phyloP scores from a whole-genome alignment of 2,888 invertebrate genomes.

The Andrena praecox region DNA sequence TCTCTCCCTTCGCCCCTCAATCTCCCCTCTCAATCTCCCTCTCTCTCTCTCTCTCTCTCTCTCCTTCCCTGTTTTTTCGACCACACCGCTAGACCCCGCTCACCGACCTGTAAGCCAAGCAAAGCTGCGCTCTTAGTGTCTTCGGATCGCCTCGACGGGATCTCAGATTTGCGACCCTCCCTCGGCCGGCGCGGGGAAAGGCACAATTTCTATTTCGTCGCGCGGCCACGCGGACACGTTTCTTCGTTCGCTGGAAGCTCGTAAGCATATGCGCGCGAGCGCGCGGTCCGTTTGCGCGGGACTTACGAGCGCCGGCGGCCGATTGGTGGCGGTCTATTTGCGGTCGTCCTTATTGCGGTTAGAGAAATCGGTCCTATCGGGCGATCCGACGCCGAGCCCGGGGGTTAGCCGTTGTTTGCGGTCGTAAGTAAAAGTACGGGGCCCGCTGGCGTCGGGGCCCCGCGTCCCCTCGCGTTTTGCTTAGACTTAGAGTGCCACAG shows the following conservation, averaged over 20 bases:
- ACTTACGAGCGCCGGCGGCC: not conserved
- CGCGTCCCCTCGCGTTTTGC: constrained; percentile 31
- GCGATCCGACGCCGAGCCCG: constrained; percentile 40
- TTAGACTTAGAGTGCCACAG: not conserved
- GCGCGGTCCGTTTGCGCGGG: not conserved
- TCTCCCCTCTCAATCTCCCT: constrained; percentile 41
- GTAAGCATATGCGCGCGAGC: not conserved
- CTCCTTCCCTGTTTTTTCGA: constrained; percentile 48
- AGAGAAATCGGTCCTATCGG: constrained; percentile 50
- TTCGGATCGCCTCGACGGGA: constrained; percentile 40
- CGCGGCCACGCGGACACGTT: not conserved
- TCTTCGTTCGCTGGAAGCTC: constrained; percentile 24
- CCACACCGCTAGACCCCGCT: constrained; percentile 63
- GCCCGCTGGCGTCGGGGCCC: constrained; percentile 4
- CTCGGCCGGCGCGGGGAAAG: not conserved
- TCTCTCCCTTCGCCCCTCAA: constrained; percentile 35
- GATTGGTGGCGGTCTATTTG: constrained; percentile 35
- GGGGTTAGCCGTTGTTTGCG: constrained; percentile 28
- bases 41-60: constrained; percentile 36
- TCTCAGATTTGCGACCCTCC: constrained; percentile 18
- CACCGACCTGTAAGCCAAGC: constrained; percentile 81
- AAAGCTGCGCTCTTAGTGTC: constrained; percentile 75
- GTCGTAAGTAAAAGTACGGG: constrained; percentile 50
- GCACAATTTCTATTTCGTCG: constrained; percentile 12
- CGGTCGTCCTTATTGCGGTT: constrained; percentile 56